Evolutionary conservation across 2,888 invertebrate species (phyloP).

Genomic region (Flexamia atlantica): DNA sequence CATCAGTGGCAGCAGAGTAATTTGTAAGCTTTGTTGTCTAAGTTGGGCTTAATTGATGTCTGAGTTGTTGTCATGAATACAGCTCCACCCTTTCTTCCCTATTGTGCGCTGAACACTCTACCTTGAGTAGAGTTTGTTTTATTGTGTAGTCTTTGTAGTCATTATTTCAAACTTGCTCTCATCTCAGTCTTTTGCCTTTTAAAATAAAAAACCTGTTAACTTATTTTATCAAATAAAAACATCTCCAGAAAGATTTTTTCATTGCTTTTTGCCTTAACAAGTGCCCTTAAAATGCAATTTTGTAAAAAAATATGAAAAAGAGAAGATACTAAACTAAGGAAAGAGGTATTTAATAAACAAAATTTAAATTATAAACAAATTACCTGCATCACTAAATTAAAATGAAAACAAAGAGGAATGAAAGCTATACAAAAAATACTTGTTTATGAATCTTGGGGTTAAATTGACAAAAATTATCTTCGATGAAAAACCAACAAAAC

Average conservation of each 20-base stretch:
- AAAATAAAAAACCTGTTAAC: not conserved
- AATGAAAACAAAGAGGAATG: too few relatives aligned
- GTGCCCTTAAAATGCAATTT: not conserved
- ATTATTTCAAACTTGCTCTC: slow-evolving; percentile 8
- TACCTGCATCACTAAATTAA: too few relatives aligned
- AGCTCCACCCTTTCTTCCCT: slow-evolving; percentile 22
- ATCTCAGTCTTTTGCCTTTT: not conserved
- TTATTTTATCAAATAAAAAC: not conserved
- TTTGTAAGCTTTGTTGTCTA: slow-evolving; percentile 60
- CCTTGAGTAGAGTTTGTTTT: slow-evolving; percentile 23
- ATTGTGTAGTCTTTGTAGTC: slow-evolving; percentile 17
- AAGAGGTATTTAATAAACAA: too few relatives aligned
- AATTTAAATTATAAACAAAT: too few relatives aligned
- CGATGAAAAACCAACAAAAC: too few relatives aligned
- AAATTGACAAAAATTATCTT: too few relatives aligned
- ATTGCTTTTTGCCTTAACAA: too few relatives aligned
- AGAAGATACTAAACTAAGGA: too few relatives aligned
- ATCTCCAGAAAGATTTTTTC: too few relatives aligned
- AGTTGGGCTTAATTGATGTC: slow-evolving; percentile 60
- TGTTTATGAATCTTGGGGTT: too few relatives aligned
- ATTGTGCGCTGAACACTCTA: slow-evolving; percentile 24
- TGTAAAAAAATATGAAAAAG: too few relatives aligned
- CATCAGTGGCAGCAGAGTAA: slow-evolving; percentile 43
- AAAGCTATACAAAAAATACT: too few relatives aligned
- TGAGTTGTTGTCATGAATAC: slow-evolving; percentile 45